Percentiles rank a stretch among this genome's conserved stretches.
phyloP scores from a whole-genome alignment of 1,140 invertebrate species.

The Tetramorium alpestre region DNA sequence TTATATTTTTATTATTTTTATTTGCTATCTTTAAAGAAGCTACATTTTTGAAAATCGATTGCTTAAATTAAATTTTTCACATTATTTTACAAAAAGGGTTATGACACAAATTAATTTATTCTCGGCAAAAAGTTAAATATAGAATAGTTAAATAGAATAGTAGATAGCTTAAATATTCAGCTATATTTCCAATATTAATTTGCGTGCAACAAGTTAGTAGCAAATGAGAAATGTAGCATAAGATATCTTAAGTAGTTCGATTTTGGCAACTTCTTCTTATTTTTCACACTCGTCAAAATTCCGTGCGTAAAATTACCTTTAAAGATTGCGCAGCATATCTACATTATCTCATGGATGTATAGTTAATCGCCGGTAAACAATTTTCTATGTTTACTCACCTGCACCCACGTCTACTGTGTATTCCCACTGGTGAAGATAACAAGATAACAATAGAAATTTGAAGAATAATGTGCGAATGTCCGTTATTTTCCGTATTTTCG shows the following conservation, averaged over 20 bases:
- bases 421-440: slow-evolving; percentile 31
- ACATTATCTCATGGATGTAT: slow-evolving; percentile 23
- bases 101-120: no score
- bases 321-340: neutral
- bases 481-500: slow-evolving; percentile 45
- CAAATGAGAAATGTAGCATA: neutral
- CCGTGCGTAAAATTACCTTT: slow-evolving; percentile 22
- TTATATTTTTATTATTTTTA: no score
- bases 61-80: no score
- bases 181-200: neutral
- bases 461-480: neutral
- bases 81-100: no score
- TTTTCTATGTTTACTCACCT: slow-evolving; percentile 51
- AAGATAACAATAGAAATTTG: slow-evolving; percentile 50
- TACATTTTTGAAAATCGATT: no score
- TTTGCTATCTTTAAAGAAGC: no score
- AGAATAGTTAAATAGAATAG: no score
- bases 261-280: neutral
- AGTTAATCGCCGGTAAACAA: slow-evolving; percentile 47
- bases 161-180: no score
- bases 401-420: slow-evolving; percentile 29
- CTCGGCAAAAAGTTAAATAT: no score
- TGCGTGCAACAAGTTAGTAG: neutral
- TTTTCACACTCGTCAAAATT: neutral
- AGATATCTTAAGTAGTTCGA: neutral